These are phyloP conservation scores for Pogoniulus pusillus DNA, from an alignment of 2,797 vertebrate genomes.

Conservation along the genomic window DNA sequence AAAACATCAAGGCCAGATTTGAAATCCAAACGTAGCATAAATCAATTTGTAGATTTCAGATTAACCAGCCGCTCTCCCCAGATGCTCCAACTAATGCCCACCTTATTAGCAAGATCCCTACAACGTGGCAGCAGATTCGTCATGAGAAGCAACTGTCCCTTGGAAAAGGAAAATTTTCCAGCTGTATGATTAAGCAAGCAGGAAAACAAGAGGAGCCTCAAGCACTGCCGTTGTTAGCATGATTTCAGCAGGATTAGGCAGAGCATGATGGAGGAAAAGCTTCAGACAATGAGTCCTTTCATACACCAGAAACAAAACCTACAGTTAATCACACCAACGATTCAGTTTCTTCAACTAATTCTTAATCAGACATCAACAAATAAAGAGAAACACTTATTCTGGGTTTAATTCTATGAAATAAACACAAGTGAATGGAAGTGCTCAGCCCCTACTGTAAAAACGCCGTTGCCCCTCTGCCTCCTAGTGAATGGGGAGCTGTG, in stretches of 20 bases:
- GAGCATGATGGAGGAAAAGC: constrained; percentile 40
- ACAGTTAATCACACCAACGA: constrained; percentile 43
- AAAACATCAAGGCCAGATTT: not conserved
- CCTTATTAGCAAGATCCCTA: not conserved
- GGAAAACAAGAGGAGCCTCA: constrained; percentile 31
- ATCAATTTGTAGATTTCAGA: not conserved
- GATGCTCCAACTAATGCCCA: not conserved
- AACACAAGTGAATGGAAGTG: constrained; percentile 41
- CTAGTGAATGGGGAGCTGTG: not conserved
- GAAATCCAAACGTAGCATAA: not conserved
- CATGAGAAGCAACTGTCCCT: not conserved
- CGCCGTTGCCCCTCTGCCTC: not conserved
- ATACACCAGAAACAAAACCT: constrained; percentile 48
- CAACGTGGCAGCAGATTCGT: fast-evolving
- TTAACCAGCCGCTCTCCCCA: not conserved
- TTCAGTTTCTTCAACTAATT: constrained; percentile 60
- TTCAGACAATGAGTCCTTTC: constrained; percentile 61
- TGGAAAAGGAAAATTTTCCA: not conserved
- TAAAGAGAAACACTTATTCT: constrained; percentile 61
- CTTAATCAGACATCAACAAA: constrained; percentile 62
- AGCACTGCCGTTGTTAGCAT: not conserved
- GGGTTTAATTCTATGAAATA: constrained; percentile 46
- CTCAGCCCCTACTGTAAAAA: not conserved
- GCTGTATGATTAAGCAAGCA: not conserved
- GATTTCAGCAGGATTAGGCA: constrained; percentile 59